A percentile compares a stretch with the other conserved stretches of the same genome.
phyloP scores from a whole-genome alignment of 2,888 invertebrate species.

The Phaonia tiefii region DNA sequence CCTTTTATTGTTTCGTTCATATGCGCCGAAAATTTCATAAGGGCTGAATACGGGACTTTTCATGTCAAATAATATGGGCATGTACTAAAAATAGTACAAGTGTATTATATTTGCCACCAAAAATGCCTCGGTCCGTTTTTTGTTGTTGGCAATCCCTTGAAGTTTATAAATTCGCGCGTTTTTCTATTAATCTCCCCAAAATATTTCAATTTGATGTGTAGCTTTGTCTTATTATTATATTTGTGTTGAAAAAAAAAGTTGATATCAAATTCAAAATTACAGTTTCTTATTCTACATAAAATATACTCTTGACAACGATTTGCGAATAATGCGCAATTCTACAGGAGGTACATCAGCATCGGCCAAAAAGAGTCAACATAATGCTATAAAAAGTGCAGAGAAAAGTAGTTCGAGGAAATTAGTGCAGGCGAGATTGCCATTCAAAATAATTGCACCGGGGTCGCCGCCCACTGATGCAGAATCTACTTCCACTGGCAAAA shows the following conservation, averaged over 20 bases:
- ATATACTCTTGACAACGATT: constrained; percentile 30
- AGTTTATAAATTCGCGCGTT: constrained; percentile 59
- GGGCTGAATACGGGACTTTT: too few relatives aligned
- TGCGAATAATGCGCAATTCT: constrained; percentile 61
- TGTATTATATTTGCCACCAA: too few relatives aligned
- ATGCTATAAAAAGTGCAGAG: constrained; percentile 43
- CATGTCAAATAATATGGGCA: too few relatives aligned
- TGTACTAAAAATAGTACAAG: too few relatives aligned
- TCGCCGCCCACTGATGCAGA: constrained; percentile 43
- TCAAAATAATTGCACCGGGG: constrained; percentile 80
- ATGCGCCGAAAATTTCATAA: too few relatives aligned
- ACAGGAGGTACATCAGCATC: constrained; percentile 46
- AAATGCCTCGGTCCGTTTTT: too few relatives aligned
- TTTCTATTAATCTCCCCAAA: constrained; percentile 60
- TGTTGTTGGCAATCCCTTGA: constrained; percentile 32
- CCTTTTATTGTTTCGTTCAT: too few relatives aligned
- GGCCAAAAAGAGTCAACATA: constrained; percentile 44
- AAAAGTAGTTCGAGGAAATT: constrained; percentile 81
- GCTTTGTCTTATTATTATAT: constrained; percentile 53
- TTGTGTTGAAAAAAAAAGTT: constrained; percentile 45
- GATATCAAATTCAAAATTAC: constrained; percentile 17
- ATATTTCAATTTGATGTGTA: constrained; percentile 47
- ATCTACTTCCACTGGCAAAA: constrained; percentile 35
- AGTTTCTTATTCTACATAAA: constrained; percentile 29
- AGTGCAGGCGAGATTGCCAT: constrained; percentile 84